A percentile compares a stretch with the other conserved stretches of the same genome.
Conservation (phyloP, 30 jellyfish, hydroid and myxozoan species). For the Hydra vulgaris region DNA sequence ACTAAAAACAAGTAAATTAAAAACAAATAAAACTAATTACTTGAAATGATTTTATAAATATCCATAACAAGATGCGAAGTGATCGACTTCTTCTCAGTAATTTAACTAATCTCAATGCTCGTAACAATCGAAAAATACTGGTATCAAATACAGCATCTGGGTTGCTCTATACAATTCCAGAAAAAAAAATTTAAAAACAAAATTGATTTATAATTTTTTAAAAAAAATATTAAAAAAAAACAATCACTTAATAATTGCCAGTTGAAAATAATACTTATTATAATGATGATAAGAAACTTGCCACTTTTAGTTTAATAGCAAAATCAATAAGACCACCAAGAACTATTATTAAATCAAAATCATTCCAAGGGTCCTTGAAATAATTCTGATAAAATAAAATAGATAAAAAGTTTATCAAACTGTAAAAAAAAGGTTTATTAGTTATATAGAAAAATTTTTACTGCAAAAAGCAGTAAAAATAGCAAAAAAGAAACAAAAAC, state of each 20-base stretch:
- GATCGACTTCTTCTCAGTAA: slow-evolving; percentile 55
- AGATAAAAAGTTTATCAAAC: no score
- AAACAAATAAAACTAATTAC: no score
- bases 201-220: no score
- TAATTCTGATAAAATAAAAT: slow-evolving; percentile 22
- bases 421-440: no score
- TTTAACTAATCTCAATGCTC: slow-evolving; percentile 73
- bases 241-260: not conserved
- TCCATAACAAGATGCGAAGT: slow-evolving; percentile 45
- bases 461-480: no score
- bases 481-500: no score
- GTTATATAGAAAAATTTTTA: no score
- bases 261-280: not conserved
- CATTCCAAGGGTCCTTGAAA: slow-evolving; percentile 73
- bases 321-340: slow-evolving; percentile 75
- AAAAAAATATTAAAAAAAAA: no score
- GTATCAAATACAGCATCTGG: slow-evolving; percentile 30
- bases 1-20: no score
- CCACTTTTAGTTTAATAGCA: slow-evolving; percentile 31
- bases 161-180: not conserved
- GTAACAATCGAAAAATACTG: slow-evolving; percentile 49
- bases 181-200: no score
- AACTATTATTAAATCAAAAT: slow-evolving; percentile 51
- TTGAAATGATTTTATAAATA: slow-evolving; percentile 63
- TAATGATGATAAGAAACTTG: not conserved